Conservation (phyloP, 2,797 vertebrate genomes). For the Hafferia zeledoni region DNA sequence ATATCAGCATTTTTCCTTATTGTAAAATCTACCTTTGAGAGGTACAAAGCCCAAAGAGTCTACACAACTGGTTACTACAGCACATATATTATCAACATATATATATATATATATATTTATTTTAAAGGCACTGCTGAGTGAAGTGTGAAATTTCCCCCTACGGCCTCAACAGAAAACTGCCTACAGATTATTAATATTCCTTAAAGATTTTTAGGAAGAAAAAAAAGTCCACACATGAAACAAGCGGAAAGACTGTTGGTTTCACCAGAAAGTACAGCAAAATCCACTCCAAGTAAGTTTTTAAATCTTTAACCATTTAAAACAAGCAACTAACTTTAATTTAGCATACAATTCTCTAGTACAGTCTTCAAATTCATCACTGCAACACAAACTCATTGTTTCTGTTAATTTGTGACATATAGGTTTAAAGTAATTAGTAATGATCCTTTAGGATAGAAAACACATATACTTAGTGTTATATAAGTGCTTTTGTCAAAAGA, state of each 20-base stretch:
- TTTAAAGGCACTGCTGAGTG: neutral
- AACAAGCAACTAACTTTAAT: neutral
- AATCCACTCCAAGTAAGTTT: neutral
- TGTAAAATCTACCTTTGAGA: neutral
- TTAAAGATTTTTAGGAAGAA: neutral
- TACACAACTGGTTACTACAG: neutral
- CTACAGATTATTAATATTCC: neutral
- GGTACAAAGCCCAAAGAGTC: neutral
- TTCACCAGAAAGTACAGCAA: neutral
- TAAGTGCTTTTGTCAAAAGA: neutral
- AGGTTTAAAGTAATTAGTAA: conserved; percentile 5
- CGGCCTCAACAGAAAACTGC: neutral
- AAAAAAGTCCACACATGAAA: neutral
- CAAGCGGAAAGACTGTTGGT: neutral
- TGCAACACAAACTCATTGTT: neutral
- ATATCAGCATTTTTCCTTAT: neutral
- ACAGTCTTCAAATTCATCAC: neutral
- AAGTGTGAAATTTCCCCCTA: conserved; percentile 30
- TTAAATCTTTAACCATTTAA: too few species aligned
- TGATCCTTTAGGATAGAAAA: neutral
- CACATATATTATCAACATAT: neutral
- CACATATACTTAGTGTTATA: neutral
- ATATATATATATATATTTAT: too few species aligned
- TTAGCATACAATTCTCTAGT: neutral
- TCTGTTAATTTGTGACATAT: neutral